A percentile compares a stretch with the other conserved stretches of the same genome.
Conservation (phyloP, 2,888 invertebrate species). For the Bursaphelenchus okinawaensis region DNA sequence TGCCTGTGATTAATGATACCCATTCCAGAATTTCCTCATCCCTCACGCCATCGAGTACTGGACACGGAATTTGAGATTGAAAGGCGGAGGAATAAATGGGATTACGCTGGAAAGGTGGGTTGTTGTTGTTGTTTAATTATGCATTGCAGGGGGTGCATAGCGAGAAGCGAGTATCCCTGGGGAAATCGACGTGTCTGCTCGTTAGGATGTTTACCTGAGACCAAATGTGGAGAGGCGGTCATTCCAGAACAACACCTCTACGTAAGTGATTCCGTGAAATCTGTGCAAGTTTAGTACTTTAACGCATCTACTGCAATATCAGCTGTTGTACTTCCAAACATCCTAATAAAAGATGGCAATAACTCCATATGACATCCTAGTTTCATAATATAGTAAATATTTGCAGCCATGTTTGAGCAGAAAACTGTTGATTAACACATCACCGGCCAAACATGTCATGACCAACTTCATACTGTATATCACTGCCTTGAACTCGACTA, state of each 20-base stretch:
- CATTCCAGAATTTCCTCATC: slow-evolving; percentile 6
- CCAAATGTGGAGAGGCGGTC: slow-evolving; percentile 90
- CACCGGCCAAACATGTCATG: not conserved
- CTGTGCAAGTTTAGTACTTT: no score
- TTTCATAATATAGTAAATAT: no score
- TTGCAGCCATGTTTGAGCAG: slow-evolving; percentile 11
- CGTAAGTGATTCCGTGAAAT: no score
- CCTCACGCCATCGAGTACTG: slow-evolving; percentile 9
- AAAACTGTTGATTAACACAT: not conserved
- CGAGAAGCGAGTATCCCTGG: not conserved
- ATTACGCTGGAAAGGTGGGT: slow-evolving; percentile 5
- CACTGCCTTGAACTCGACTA: slow-evolving; percentile 82
- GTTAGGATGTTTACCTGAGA: slow-evolving; percentile 60
- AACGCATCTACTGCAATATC: no score
- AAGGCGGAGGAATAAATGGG: slow-evolving; percentile 6
- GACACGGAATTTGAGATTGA: slow-evolving; percentile 8
- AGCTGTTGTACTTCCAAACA: no score
- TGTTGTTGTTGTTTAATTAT: not conserved
- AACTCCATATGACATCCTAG: no score
- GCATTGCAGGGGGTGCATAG: slow-evolving; percentile 2
- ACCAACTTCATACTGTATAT: slow-evolving; percentile 90
- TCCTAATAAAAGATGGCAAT: no score
- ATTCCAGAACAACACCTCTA: slow-evolving; percentile 89
- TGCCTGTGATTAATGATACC: not conserved
- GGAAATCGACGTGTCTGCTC: slow-evolving; percentile 12